Evolutionary conservation across 2,888 invertebrate species (phyloP), one percentile per base, ranked within the genome.

Genomic region (Agonopterix heracliana): DNA sequence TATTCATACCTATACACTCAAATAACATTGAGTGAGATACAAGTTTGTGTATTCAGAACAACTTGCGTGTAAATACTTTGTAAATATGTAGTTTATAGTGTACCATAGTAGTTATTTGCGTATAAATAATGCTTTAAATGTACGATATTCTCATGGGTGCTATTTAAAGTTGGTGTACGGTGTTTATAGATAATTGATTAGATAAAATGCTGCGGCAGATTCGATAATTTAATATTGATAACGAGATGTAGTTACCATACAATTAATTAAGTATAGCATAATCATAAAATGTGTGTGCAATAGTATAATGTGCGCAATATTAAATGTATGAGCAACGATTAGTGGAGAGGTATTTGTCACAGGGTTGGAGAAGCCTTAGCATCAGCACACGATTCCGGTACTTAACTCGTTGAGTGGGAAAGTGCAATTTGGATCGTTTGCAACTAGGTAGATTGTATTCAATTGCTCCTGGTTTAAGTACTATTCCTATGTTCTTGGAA

Each of bases 131-230:
- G 85, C 85, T 84, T 84, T 85, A 78, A 77, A 67, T 81, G 80
- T 85, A 80, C 71, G 72, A 77, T 82, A 82, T 81, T 80, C 70
- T 78, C 72, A 86, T 81, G 86, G 87, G 87, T 87, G 87, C 87
- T 87, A 87, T 84, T 82, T 81, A 81, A 78, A 60, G 73, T 77
- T 72, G 86, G 84, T 85, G 81, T 76, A 76, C 63, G 86, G 85
- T 86, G 64, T 74, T 75, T 65, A 66, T 73, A 65, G 5, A 68
- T 51, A 53, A 56, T 53, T 56, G 60, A 66, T 60, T 63, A 68
- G 63, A 52, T 67, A 65, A 26, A 26, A 59, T 61, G 66, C 60
- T 56, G 65, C 59, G 63, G 63, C 61, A 64, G 63, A 61, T 67
- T 66, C 60, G 63, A 64, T 68, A 70, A 64, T 67, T 63, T 68